phyloP scores from a whole-genome alignment of 1,140 invertebrate species.

The Laodelphax striatellus region DNA sequence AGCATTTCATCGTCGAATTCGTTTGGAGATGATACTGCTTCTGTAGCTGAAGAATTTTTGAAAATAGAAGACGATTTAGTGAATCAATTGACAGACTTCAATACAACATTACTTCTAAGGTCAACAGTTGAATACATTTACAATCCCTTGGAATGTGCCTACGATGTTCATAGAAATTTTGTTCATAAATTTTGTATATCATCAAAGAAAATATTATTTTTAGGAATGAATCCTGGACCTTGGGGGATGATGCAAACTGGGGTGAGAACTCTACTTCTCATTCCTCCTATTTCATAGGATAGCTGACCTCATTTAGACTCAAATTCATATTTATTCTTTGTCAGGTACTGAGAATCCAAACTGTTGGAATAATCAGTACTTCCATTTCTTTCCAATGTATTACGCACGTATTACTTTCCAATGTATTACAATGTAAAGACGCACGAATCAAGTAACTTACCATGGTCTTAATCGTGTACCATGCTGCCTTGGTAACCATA shows the following conservation, averaged over 20 bases:
- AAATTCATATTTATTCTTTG: not conserved
- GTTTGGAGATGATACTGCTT: not conserved
- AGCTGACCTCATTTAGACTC: too few relatives aligned
- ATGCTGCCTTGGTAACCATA: too few relatives aligned
- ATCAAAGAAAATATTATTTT: slow-evolving; percentile 60
- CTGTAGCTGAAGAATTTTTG: slow-evolving; percentile 28
- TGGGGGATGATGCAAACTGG: slow-evolving; percentile 92
- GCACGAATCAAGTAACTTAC: too few relatives aligned
- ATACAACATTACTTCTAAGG: slow-evolving; percentile 30
- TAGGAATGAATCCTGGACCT: slow-evolving; percentile 90
- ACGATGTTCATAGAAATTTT: slow-evolving; percentile 55
- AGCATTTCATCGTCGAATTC: too few relatives aligned
- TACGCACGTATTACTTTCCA: too few relatives aligned
- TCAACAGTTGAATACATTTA: slow-evolving; percentile 54
- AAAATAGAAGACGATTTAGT: slow-evolving; percentile 29
- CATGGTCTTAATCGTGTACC: too few relatives aligned
- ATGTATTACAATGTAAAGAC: too few relatives aligned
- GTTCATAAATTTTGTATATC: slow-evolving; percentile 50
- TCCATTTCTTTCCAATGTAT: too few relatives aligned
- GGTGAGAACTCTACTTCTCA: slow-evolving; percentile 37
- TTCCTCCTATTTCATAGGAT: slow-evolving; percentile 4
- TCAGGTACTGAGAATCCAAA: too few relatives aligned
- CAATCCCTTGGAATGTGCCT: slow-evolving; percentile 76
- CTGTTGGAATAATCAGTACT: too few relatives aligned
- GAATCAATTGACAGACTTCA: slow-evolving; percentile 22